phyloP scores from a whole-genome alignment of 2,888 invertebrate species.

The Lochmaea capreae region DNA sequence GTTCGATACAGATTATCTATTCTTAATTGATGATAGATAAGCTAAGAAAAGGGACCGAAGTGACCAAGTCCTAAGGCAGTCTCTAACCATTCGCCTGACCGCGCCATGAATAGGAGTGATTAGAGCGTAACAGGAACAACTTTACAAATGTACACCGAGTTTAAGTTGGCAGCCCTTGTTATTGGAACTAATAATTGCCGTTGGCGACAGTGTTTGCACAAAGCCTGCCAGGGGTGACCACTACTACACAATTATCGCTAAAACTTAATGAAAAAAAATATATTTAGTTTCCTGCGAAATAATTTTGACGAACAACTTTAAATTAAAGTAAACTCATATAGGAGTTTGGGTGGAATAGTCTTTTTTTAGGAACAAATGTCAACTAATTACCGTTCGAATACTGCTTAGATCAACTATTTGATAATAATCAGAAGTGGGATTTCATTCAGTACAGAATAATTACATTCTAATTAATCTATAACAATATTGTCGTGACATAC shows the following conservation, averaged over 20 bases:
- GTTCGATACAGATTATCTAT: slow-evolving; percentile 53
- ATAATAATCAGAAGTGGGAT: too few relatives aligned
- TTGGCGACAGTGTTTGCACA: slow-evolving; percentile 57
- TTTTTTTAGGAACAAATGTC: too few relatives aligned
- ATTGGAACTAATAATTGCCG: slow-evolving; percentile 63
- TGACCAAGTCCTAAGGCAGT: slow-evolving; percentile 59
- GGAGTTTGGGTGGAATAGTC: too few relatives aligned
- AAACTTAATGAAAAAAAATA: slow-evolving; percentile 32
- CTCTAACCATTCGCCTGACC: slow-evolving; percentile 51
- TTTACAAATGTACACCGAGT: slow-evolving; percentile 54
- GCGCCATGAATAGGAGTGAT: slow-evolving; percentile 61
- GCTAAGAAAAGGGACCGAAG: slow-evolving; percentile 56
- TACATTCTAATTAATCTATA: too few relatives aligned
- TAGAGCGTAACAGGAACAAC: slow-evolving; percentile 57
- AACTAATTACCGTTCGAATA: too few relatives aligned
- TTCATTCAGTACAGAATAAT: too few relatives aligned
- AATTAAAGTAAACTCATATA: not conserved
- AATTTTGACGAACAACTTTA: slow-evolving; percentile 7
- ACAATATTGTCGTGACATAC: too few relatives aligned
- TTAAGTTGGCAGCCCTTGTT: slow-evolving; percentile 59
- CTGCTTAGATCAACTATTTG: too few relatives aligned
- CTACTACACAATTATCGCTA: slow-evolving; percentile 55
- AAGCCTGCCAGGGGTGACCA: slow-evolving; percentile 52
- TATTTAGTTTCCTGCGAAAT: slow-evolving; percentile 17
- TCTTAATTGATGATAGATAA: slow-evolving; percentile 60